Evolutionary conservation across 2,113 vertebrate genomes (phyloP).

Genomic region (Rhinoptilus africanus): DNA sequence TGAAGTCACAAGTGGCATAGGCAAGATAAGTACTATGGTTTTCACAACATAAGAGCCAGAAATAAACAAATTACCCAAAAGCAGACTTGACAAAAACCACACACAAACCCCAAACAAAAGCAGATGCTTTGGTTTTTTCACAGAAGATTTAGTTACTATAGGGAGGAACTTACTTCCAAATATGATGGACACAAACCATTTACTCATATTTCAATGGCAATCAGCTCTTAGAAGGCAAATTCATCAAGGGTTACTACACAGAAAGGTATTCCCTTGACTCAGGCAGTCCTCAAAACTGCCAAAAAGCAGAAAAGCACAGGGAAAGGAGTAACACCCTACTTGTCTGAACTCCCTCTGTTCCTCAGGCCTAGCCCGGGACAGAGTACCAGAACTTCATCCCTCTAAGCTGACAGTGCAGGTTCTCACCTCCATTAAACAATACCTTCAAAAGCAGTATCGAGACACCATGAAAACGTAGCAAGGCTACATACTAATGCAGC

Average conservation of each 20-base stretch:
- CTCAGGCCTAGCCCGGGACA: neutral
- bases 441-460: neutral
- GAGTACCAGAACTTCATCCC: neutral
- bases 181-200: rapidly evolving
- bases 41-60: neutral
- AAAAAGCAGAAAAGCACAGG: neutral
- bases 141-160: neutral
- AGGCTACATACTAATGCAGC: neutral
- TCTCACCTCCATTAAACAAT: neutral
- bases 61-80: neutral
- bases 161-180: neutral
- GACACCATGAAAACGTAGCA: neutral
- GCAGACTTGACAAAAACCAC: neutral
- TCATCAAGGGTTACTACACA: neutral
- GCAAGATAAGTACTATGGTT: rapidly evolving
- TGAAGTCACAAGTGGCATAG: rapidly evolving
- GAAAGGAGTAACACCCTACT: neutral
- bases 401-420: neutral
- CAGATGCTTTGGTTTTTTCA: rapidly evolving
- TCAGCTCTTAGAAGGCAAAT: neutral
- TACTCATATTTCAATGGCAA: neutral
- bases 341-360: neutral
- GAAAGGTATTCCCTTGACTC: neutral
- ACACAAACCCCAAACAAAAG: neutral
- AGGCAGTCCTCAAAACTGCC: neutral